Evolutionary conservation across 2,888 invertebrate species (phyloP), one percentile per base, ranked within the genome.

Genomic region (Rhagonycha lutea): DNA sequence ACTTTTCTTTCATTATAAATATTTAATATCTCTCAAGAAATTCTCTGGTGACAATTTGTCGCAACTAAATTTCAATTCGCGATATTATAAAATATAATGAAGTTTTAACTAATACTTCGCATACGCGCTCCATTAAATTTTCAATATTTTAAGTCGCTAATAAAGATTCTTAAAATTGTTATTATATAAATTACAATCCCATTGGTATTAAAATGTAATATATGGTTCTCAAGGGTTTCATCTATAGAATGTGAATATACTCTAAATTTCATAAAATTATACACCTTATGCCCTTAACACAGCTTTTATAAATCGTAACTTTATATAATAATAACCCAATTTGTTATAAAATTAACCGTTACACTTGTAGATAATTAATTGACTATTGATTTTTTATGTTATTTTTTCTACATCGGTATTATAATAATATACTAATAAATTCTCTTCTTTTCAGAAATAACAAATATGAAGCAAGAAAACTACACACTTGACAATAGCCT

Each of bases 361-460:
- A 32, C 0, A 32, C 32, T 32, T 4, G 4, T 32, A 12, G 26
- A 26, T 26, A 7, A 26, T 26, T 26, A 7, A 26, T 26, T 26
- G 26, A 26, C 2, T 7, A 26, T 18, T 18, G 18, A 18, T 26
- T 26, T 7, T 26, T 26, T 26, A 26, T 26, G 3, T 18, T 2
- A 2, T 18, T 18, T 18, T 18, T 18, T 18, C 18, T 18, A 18
- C 18, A 18, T 18, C 18, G 2, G 18, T 18, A 18, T 18, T 18
- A n/a, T n/a, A 2, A 18, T 18, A 18, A n/a, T 47, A 47, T 2
- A 12, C 63, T 65, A 65, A 24, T 65, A 26, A 24, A n/a, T 26
- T 26, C 7, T 65, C 29, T 70, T 74, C 65, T 18, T 69, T 74
- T 60, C 69, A 69, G 69, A 65, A 69, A 61, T 12, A 70, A 47